A percentile compares a stretch with the other conserved stretches of the same genome.
phyloP scores from a whole-genome alignment of 2,113 vertebrate species.

The Lagopus leucura region DNA sequence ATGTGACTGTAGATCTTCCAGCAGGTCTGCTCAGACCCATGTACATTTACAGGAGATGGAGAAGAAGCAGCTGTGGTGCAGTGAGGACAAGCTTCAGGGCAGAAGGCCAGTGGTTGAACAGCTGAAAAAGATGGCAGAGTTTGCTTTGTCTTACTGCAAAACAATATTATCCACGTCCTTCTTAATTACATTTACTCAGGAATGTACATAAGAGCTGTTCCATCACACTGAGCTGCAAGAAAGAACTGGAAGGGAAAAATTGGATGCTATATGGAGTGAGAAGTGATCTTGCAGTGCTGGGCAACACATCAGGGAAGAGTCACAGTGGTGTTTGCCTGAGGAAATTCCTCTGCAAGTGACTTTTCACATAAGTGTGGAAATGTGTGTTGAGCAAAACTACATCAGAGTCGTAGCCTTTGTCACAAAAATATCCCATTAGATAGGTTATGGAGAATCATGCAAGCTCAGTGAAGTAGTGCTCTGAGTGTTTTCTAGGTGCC shows the following conservation, averaged over 20 bases:
- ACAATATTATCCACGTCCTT: background rate
- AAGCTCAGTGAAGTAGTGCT: rapidly evolving
- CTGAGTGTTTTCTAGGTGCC: background rate
- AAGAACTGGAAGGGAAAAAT: background rate
- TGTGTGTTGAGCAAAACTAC: background rate
- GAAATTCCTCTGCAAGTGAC: background rate
- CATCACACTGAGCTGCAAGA: background rate
- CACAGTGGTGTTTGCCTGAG: background rate
- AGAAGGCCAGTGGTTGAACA: background rate
- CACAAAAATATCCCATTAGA: background rate
- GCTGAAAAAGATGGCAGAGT: background rate
- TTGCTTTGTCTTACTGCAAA: background rate
- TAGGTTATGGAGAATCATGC: background rate
- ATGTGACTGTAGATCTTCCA: background rate
- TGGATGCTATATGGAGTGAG: background rate
- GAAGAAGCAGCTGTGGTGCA: background rate
- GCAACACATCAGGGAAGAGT: background rate
- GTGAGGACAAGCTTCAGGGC: background rate
- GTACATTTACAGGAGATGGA: background rate
- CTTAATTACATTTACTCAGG: background rate
- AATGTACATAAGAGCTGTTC: background rate
- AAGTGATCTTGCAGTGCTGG: background rate
- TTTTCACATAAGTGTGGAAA: background rate
- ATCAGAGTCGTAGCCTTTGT: background rate
- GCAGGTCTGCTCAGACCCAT: background rate